Conservation (phyloP, 2,888 invertebrate genomes). For the Galerucella pusilla region DNA sequence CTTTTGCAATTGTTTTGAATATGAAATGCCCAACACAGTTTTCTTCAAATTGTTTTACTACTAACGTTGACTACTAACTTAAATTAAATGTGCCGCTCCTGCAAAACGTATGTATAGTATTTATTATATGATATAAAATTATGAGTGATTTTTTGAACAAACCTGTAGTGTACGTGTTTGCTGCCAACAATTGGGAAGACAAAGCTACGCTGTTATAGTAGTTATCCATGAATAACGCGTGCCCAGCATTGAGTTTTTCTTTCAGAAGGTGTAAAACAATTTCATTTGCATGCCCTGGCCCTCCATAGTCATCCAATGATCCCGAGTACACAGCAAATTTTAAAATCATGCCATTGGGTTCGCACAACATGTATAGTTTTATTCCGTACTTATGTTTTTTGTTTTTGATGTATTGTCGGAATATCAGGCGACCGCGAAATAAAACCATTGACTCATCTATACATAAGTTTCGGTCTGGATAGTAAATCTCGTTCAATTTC, state of each 20-base stretch:
- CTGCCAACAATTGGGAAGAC: no score
- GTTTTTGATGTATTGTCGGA: no score
- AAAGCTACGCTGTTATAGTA: constrained; percentile 31
- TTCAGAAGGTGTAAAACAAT: constrained; percentile 20
- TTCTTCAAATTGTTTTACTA: no score
- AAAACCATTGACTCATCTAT: constrained; percentile 43
- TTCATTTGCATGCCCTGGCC: constrained; percentile 21
- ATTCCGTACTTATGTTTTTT: no score
- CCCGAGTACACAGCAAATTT: constrained; percentile 23
- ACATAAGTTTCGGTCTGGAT: constrained; percentile 43
- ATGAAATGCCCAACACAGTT: no score
- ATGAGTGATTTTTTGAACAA: no score
- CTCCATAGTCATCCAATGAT: constrained; percentile 22
- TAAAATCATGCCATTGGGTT: constrained; percentile 15
- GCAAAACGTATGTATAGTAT: no score
- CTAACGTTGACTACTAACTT: no score
- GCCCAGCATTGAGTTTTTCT: constrained; percentile 33
- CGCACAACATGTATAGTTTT: constrained; percentile 14
- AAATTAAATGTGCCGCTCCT: no score
- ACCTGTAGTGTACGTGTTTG: no score
- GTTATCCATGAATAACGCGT: constrained; percentile 41
- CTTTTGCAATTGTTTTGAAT: no score
- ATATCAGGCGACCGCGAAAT: constrained; percentile 20
- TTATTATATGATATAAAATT: no score
- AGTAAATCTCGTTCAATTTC: constrained; percentile 42